A percentile compares a stretch with the other conserved stretches of the same genome.
These are phyloP conservation scores for Psephotus haematonotus DNA, from an alignment of 2,113 vertebrate species.

Conservation along the genomic window DNA sequence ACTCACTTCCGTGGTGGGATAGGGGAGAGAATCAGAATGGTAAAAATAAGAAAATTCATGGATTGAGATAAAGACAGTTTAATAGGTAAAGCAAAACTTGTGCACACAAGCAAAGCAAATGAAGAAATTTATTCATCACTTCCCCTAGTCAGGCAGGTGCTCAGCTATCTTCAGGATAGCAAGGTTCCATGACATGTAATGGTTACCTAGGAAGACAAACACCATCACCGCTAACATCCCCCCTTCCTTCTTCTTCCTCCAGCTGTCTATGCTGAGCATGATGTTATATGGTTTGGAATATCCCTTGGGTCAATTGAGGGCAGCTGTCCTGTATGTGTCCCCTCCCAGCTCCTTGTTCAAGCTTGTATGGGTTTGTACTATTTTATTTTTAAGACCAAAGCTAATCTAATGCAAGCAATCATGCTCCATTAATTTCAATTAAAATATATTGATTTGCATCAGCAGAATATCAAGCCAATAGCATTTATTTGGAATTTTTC, in stretches of 20 bases:
- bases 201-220: neutral
- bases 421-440: slow-evolving; percentile 1
- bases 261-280: neutral
- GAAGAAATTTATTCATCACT: neutral
- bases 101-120: neutral
- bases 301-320: neutral
- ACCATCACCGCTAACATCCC: neutral
- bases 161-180: neutral
- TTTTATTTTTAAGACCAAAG: neutral
- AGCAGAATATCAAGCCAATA: neutral
- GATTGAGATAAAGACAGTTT: neutral
- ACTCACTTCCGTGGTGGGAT: neutral
- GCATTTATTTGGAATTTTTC: neutral
- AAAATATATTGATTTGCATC: slow-evolving; percentile 5
- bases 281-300: neutral
- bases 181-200: neutral
- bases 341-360: neutral
- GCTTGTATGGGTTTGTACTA: neutral
- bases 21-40: neutral
- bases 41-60: neutral
- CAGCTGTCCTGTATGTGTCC: neutral
- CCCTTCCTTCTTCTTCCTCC: neutral
- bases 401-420: neutral
- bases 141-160: neutral
- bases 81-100: neutral